phyloP scores from a whole-genome alignment of 2,797 vertebrate genomes.

The Eurystomus glaucurus region DNA sequence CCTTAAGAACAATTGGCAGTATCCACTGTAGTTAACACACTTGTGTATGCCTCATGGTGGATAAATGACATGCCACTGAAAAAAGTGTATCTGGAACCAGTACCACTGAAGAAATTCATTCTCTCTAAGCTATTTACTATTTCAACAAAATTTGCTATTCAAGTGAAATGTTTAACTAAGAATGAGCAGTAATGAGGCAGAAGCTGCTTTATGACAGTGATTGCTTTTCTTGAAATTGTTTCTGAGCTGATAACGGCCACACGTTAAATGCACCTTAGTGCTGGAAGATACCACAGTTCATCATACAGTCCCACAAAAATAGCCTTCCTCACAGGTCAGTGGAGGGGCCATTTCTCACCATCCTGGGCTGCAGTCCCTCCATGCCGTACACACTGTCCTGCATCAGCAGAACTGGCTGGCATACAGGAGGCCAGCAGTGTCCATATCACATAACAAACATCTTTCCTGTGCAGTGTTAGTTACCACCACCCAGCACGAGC shows the following conservation, averaged over 20 bases:
- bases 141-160: background rate
- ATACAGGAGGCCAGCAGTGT: background rate
- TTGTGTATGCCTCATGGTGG: background rate
- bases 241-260: background rate
- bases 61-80: background rate
- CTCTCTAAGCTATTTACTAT: background rate
- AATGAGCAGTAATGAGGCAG: background rate
- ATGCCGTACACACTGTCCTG: constrained; percentile 24
- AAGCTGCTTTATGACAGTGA: background rate
- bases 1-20: background rate
- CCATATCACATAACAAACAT: background rate
- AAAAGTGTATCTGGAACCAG: background rate
- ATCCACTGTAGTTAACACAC: background rate
- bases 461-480: background rate
- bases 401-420: background rate
- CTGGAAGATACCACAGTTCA: constrained; percentile 13
- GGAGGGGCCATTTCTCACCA: background rate
- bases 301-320: constrained; percentile 11
- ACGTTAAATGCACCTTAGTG: background rate
- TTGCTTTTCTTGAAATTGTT: background rate
- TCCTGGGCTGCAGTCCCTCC: background rate
- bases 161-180: background rate
- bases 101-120: background rate
- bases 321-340: background rate
- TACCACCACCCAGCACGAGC: background rate